Evolutionary conservation across 2,888 invertebrate genomes (phyloP).

Genomic region (Brassicogethes aeneus): DNA sequence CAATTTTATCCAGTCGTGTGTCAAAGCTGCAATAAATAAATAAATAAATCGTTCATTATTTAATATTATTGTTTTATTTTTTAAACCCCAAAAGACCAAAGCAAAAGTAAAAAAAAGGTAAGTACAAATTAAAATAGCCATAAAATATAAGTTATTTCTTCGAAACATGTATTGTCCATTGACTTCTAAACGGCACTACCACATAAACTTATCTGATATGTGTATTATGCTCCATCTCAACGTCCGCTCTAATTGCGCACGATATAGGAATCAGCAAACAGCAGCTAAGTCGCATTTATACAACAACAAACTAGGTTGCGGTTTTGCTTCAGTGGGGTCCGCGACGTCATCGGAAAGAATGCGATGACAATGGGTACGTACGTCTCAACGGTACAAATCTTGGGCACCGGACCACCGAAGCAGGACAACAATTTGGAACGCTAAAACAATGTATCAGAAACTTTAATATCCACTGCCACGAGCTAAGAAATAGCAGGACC

Average conservation of each 20-base stretch:
- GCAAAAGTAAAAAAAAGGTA: neutral
- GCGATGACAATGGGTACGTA: slow-evolving; percentile 33
- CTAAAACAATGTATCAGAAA: slow-evolving; percentile 26
- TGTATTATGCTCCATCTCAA: too few species aligned
- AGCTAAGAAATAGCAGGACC: too few species aligned
- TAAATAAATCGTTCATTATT: slow-evolving; percentile 43
- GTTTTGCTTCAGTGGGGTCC: slow-evolving; percentile 25
- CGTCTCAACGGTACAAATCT: slow-evolving; percentile 31
- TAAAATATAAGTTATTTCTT: too few species aligned
- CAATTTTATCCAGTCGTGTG: slow-evolving; percentile 35
- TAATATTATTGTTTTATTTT: slow-evolving; percentile 21
- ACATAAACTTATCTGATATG: too few species aligned
- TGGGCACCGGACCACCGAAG: slow-evolving; percentile 33
- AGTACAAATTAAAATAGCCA: too few species aligned
- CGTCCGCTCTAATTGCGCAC: too few species aligned
- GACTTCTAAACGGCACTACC: too few species aligned
- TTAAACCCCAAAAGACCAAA: slow-evolving; percentile 8
- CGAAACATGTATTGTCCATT: too few species aligned
- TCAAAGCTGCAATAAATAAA: slow-evolving; percentile 43
- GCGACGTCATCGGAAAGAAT: slow-evolving; percentile 28
- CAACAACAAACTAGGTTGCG: too few species aligned
- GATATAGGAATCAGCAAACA: too few species aligned
- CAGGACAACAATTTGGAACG: slow-evolving; percentile 31
- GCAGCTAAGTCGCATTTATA: too few species aligned
- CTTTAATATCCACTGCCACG: neutral